phyloP scores from a whole-genome alignment of 2,888 invertebrate species.

The Caenorhabditis japonica region DNA sequence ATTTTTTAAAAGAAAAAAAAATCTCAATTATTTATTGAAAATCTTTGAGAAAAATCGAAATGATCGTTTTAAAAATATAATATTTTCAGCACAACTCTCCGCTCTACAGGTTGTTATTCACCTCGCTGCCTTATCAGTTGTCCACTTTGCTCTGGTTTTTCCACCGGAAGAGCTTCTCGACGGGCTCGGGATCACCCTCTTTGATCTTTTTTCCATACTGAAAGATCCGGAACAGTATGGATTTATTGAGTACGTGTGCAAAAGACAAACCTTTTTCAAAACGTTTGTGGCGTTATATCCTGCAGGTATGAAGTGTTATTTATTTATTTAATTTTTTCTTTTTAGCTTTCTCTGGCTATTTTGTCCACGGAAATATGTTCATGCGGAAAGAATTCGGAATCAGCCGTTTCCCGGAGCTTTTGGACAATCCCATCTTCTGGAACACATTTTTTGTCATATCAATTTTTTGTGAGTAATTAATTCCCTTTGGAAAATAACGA shows the following conservation, averaged over 20 bases:
- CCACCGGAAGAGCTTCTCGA: conserved; percentile 29
- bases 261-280: conserved; percentile 13
- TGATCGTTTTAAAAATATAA: too few species aligned
- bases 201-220: conserved; percentile 14
- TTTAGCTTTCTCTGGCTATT: conserved; percentile 25
- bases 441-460: neutral
- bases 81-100: conserved; percentile 26
- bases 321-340: neutral
- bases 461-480: conserved; percentile 8
- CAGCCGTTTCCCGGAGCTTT: conserved; percentile 6
- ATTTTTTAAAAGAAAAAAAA: too few species aligned
- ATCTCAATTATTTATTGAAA: too few species aligned
- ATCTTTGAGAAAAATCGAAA: too few species aligned
- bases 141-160: conserved; percentile 13
- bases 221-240: neutral
- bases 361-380: conserved; percentile 18
- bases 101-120: conserved; percentile 20
- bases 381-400: neutral
- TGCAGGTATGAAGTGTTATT: conserved; percentile 3
- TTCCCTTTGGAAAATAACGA: too few species aligned
- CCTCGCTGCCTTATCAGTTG: neutral
- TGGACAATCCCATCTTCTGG: conserved; percentile 19
- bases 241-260: conserved; percentile 15
- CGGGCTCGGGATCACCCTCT: conserved; percentile 25
- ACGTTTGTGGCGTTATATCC: conserved; percentile 15